Percentiles rank a stretch among this genome's conserved stretches.
Evolutionary conservation across 2,888 invertebrate species (phyloP).

Genomic region (Bhutanitis thaidina): DNA sequence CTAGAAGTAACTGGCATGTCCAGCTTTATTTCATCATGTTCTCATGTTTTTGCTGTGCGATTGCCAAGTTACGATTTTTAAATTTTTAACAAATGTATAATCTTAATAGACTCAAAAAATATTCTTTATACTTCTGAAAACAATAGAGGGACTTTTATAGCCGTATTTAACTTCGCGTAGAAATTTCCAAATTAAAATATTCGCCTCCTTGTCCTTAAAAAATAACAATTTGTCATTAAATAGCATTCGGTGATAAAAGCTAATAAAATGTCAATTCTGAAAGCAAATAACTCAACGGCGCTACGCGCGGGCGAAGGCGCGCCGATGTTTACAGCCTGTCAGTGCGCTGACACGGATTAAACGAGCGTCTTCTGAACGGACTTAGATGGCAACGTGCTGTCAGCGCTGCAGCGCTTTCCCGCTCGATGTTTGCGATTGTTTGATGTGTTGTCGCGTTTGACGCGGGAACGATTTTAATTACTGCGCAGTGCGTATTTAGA

Average conservation of each 20-base stretch:
- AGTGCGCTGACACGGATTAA: slow-evolving; percentile 16
- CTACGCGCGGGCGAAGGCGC: slow-evolving; percentile 9
- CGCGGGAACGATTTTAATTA: slow-evolving; percentile 1
- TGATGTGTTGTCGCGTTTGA: slow-evolving; percentile 1
- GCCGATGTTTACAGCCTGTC: slow-evolving; percentile 20
- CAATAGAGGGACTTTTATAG: too few species aligned
- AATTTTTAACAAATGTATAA: too few species aligned
- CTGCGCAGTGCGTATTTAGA: neutral
- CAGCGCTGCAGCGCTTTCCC: slow-evolving; percentile 13
- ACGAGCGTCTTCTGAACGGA: slow-evolving; percentile 6
- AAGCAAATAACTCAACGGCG: slow-evolving; percentile 12
- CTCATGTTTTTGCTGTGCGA: too few species aligned
- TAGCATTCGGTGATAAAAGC: neutral
- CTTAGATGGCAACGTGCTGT: slow-evolving; percentile 10
- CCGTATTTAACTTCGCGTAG: too few species aligned
- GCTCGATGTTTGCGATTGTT: slow-evolving; percentile 6
- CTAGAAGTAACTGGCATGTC: too few species aligned
- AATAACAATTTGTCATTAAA: too few species aligned
- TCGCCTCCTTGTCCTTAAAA: too few species aligned
- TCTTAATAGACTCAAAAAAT: too few species aligned
- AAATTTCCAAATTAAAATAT: too few species aligned
- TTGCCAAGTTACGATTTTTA: too few species aligned
- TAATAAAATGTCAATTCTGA: slow-evolving; percentile 8
- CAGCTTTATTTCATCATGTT: too few species aligned
- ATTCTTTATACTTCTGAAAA: too few species aligned